Percentiles rank a stretch among this genome's conserved stretches.
Evolutionary conservation across 2,888 invertebrate species (phyloP).

Genomic region (Drosophila conformis): DNA sequence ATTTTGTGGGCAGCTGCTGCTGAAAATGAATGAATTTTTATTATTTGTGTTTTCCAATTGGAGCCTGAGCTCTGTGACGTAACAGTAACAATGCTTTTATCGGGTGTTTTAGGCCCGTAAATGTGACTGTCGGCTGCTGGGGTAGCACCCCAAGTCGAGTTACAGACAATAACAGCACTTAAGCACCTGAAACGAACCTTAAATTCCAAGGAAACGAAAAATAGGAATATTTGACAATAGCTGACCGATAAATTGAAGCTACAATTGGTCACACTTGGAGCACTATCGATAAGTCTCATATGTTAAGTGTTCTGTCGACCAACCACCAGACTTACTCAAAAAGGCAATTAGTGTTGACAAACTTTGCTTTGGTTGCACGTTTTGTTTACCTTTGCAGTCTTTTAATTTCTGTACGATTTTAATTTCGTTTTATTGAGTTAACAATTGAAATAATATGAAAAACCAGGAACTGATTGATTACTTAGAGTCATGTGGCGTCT

Average conservation of each 20-base stretch:
- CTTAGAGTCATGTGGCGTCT: slow-evolving; percentile 87
- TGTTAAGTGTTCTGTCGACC: background rate
- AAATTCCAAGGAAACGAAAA: slow-evolving; percentile 47
- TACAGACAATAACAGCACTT: background rate
- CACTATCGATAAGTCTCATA: background rate
- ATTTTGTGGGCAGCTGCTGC: slow-evolving; percentile 81
- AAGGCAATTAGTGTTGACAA: slow-evolving; percentile 26
- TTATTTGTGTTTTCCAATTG: slow-evolving; percentile 6
- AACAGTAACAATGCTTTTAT: slow-evolving; percentile 65
- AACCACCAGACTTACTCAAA: background rate
- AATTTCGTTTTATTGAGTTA: slow-evolving; percentile 16
- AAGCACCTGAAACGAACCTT: slow-evolving; percentile 44
- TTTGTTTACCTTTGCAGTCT: slow-evolving; percentile 48
- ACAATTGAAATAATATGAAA: slow-evolving; percentile 82
- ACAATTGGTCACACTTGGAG: slow-evolving; percentile 25
- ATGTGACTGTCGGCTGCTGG: background rate
- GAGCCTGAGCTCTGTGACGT: slow-evolving; percentile 69
- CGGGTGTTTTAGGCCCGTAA: background rate
- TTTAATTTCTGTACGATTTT: slow-evolving; percentile 4
- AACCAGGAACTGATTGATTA: slow-evolving; percentile 86
- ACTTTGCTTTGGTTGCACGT: slow-evolving; percentile 35
- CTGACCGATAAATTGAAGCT: slow-evolving; percentile 19
- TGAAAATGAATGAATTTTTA: background rate
- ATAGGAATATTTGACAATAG: slow-evolving; percentile 48
- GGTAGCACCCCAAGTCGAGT: background rate